Conservation (phyloP, 2,888 invertebrate genomes). For the Lithosia quadra region DNA sequence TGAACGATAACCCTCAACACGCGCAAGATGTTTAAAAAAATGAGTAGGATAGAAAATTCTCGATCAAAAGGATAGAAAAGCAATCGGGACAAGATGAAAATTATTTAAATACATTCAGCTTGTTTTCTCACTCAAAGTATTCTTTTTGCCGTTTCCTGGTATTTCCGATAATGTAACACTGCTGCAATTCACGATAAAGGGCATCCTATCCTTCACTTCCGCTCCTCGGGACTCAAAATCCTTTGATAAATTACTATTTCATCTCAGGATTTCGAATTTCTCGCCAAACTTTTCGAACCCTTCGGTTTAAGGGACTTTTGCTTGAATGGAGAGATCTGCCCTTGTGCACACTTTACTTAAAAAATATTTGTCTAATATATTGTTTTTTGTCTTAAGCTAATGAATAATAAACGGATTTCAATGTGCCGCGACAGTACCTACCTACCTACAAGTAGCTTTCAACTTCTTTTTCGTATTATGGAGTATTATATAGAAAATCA, state of each 20-base stretch:
- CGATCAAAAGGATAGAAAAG: constrained; percentile 16
- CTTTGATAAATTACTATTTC: constrained; percentile 86
- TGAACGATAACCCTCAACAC: background rate
- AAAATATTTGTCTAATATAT: background rate
- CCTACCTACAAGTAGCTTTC: too few species aligned
- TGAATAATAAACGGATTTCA: background rate
- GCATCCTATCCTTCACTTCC: constrained; percentile 73
- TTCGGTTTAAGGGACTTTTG: constrained; percentile 57
- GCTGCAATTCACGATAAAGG: constrained; percentile 57
- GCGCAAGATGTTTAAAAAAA: background rate
- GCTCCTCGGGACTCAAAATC: constrained; percentile 79
- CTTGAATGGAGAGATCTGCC: constrained; percentile 28
- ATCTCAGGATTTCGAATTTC: constrained; percentile 80
- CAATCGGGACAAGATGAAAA: constrained; percentile 28
- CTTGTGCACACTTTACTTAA: constrained; percentile 22
- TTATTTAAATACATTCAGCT: constrained; percentile 48
- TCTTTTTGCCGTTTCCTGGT: constrained; percentile 54
- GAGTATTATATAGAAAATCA: background rate
- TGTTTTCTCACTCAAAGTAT: constrained; percentile 47
- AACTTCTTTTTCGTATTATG: background rate
- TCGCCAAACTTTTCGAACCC: constrained; percentile 75
- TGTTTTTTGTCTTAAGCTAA: background rate
- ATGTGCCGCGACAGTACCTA: too few species aligned
- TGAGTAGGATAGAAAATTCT: constrained; percentile 34
- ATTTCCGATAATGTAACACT: constrained; percentile 56